A percentile compares a stretch with the other conserved stretches of the same genome.
phyloP scores from a whole-genome alignment of 2,888 invertebrate genomes.

The Drosophila ochracea region DNA sequence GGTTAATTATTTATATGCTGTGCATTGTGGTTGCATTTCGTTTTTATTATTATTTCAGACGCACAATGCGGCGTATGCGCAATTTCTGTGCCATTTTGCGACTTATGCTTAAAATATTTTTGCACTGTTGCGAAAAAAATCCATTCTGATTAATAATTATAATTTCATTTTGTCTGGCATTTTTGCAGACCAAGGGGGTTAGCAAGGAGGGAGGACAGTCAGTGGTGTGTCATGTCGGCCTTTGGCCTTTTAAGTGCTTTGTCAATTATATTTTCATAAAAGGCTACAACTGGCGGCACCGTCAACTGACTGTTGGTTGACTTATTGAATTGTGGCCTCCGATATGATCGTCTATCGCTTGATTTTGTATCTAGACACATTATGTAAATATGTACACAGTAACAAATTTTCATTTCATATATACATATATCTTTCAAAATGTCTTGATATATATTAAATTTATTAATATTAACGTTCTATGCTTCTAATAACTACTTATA shows the following conservation, averaged over 20 bases:
- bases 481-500: not conserved
- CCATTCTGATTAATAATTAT: conserved; percentile 56
- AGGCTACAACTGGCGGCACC: conserved; percentile 37
- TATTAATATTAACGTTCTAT: not conserved
- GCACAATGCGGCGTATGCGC: conserved; percentile 60
- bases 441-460: not conserved
- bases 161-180: conserved; percentile 55
- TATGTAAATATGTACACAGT: not conserved
- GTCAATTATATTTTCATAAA: conserved; percentile 51
- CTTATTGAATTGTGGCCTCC: conserved; percentile 63
- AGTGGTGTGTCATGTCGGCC: conserved; percentile 26
- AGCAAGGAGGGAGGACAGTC: not conserved
- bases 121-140: conserved; percentile 48
- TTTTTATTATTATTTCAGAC: conserved; percentile 34
- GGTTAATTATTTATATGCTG: conserved; percentile 34
- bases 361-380: conserved; percentile 2
- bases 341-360: conserved; percentile 31
- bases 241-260: conserved; percentile 48
- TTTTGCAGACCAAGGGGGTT: not conserved
- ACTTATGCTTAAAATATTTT: conserved; percentile 40
- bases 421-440: not conserved
- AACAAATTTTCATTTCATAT: no score
- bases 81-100: conserved; percentile 38
- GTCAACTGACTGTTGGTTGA: conserved; percentile 17
- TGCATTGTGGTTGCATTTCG: conserved; percentile 32